Evolutionary conservation across 2,797 vertebrate species (phyloP).

Genomic region (Xenentodon cancila): DNA sequence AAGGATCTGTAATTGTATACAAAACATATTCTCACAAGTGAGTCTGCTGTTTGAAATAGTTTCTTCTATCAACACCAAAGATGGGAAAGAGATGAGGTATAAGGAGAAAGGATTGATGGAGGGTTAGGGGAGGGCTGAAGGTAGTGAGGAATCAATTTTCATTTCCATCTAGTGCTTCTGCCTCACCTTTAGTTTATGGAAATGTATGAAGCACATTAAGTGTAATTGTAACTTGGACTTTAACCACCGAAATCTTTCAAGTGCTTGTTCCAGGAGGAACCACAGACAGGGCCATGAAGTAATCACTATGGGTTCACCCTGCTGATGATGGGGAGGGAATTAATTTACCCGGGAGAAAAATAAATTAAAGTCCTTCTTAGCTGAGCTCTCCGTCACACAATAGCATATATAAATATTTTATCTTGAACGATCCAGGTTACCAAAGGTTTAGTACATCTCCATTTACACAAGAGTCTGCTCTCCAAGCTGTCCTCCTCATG

Average conservation of each 20-base stretch:
- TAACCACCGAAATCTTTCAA: slow-evolving; percentile 81
- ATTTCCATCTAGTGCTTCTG: slow-evolving; percentile 64
- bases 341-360: slow-evolving; percentile 84
- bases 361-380: slow-evolving; percentile 82
- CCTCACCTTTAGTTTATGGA: slow-evolving; percentile 84
- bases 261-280: slow-evolving; percentile 69
- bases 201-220: slow-evolving; percentile 82
- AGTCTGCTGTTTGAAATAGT: slow-evolving; percentile 48
- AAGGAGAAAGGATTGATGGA: slow-evolving; percentile 18
- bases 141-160: slow-evolving; percentile 31
- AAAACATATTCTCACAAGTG: background rate
- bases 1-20: slow-evolving; percentile 46
- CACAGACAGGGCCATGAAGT: slow-evolving; percentile 63
- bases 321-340: slow-evolving; percentile 83
- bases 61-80: slow-evolving; percentile 43
- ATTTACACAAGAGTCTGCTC: slow-evolving; percentile 82
- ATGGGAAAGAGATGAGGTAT: slow-evolving; percentile 26
- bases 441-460: slow-evolving; percentile 86
- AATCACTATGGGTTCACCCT: slow-evolving; percentile 75
- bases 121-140: slow-evolving; percentile 23
- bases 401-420: slow-evolving; percentile 90
- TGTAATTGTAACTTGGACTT: slow-evolving; percentile 84
- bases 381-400: slow-evolving; percentile 77
- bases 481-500: slow-evolving; percentile 69
- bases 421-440: slow-evolving; percentile 83